Conservation (phyloP, 2,888 invertebrate species). For the Chrysotoxum bicinctum region DNA sequence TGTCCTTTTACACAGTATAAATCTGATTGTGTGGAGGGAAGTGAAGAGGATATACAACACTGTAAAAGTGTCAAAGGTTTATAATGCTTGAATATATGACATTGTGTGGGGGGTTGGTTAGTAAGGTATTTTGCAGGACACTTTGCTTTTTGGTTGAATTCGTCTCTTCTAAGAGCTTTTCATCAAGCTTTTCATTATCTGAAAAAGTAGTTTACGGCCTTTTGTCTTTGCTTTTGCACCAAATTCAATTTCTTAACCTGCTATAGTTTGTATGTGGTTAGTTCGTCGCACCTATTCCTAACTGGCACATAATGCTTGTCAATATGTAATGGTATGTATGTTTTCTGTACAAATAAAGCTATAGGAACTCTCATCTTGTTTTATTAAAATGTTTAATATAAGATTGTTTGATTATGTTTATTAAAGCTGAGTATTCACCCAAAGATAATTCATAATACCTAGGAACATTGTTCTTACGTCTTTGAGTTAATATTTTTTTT, state of each 20-base stretch:
- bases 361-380: too few relatives aligned
- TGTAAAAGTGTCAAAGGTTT: constrained; percentile 21
- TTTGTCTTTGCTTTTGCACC: not conserved
- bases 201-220: not conserved
- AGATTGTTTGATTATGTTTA: too few relatives aligned
- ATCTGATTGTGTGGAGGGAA: not conserved
- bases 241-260: constrained; percentile 1
- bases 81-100: constrained; percentile 7
- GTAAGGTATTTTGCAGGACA: not conserved
- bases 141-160: not conserved
- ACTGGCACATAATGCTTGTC: not conserved
- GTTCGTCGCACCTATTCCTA: not conserved
- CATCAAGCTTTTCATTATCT: constrained; percentile 11
- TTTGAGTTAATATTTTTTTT: too few relatives aligned
- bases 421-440: too few relatives aligned
- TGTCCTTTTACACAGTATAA: constrained; percentile 37
- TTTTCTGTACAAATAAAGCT: too few relatives aligned
- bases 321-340: too few relatives aligned
- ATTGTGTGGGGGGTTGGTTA: not conserved
- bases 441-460: too few relatives aligned
- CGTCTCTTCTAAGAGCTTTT: not conserved
- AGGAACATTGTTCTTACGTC: too few relatives aligned
- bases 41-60: not conserved
- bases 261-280: not conserved
- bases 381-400: too few relatives aligned